phyloP scores from a whole-genome alignment of 1,140 invertebrate genomes.

The Homarus americanus region DNA sequence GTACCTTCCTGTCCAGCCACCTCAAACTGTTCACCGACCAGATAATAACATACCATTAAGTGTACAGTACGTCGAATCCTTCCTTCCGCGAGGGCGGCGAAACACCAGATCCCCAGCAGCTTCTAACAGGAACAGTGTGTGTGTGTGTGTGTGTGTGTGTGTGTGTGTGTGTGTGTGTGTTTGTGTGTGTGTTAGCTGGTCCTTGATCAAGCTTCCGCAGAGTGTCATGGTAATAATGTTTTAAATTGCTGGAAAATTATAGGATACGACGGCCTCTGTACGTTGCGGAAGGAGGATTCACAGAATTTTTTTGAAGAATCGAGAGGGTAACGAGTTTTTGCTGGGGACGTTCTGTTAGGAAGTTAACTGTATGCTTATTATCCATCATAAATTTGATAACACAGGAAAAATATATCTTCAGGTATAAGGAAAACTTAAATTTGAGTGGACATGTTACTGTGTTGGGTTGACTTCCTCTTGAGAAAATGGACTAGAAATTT shows the following conservation, averaged over 20 bases:
- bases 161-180: too few species aligned
- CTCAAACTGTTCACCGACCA: too few species aligned
- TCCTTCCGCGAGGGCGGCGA: too few species aligned
- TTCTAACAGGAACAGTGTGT: too few species aligned
- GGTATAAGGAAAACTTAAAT: neutral
- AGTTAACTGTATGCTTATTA: neutral
- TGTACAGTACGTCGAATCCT: too few species aligned
- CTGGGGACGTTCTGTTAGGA: neutral
- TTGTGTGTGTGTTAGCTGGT: too few species aligned
- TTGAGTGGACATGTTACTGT: neutral
- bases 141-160: too few species aligned
- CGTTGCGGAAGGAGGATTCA: neutral
- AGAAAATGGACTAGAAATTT: neutral
- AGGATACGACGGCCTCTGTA: neutral
- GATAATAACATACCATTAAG: too few species aligned
- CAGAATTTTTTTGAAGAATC: too few species aligned
- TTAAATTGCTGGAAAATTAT: neutral
- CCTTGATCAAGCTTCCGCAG: neutral
- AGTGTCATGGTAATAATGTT: neutral
- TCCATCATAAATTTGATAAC: neutral
- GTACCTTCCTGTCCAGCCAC: too few species aligned
- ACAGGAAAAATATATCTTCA: neutral
- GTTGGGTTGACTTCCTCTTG: neutral
- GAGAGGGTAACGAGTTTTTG: neutral
- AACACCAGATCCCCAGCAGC: too few species aligned